Evolutionary conservation across 2,113 vertebrate species (phyloP).

Genomic region (Cavia aperea): DNA sequence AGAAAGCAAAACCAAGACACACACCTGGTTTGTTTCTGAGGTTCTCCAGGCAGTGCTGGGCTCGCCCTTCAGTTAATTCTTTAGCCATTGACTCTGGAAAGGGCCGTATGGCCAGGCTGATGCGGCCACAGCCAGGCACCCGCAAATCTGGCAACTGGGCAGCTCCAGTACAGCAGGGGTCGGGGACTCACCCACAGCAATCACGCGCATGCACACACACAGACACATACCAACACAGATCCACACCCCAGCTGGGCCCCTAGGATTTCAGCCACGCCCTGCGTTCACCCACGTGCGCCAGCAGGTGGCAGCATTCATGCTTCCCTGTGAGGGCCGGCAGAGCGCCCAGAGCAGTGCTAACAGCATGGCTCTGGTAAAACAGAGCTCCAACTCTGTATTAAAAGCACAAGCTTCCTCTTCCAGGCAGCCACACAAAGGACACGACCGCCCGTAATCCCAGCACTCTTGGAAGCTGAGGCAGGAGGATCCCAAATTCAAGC

Average conservation of each 20-base stretch:
- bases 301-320: conserved; percentile 62
- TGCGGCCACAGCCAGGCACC: too few relatives aligned
- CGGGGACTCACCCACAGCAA: too few relatives aligned
- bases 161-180: too few relatives aligned
- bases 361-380: background rate
- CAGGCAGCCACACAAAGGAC: background rate
- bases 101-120: too few relatives aligned
- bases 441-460: background rate
- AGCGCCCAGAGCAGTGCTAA: background rate
- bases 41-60: background rate
- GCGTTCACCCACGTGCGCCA: conserved; percentile 14
- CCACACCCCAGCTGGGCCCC: too few relatives aligned
- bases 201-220: too few relatives aligned
- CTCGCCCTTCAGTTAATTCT: too few relatives aligned
- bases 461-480: background rate
- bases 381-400: too few relatives aligned
- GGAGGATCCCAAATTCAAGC: background rate
- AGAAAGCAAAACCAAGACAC: background rate
- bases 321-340: background rate
- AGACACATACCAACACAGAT: background rate
- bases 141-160: too few relatives aligned
- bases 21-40: background rate
- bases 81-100: too few relatives aligned
- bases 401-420: background rate
- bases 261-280: background rate